Evolutionary conservation across 1,140 invertebrate species (phyloP), one percentile per base, ranked within the genome.

Genomic region (Pristionchus pacificus): DNA sequence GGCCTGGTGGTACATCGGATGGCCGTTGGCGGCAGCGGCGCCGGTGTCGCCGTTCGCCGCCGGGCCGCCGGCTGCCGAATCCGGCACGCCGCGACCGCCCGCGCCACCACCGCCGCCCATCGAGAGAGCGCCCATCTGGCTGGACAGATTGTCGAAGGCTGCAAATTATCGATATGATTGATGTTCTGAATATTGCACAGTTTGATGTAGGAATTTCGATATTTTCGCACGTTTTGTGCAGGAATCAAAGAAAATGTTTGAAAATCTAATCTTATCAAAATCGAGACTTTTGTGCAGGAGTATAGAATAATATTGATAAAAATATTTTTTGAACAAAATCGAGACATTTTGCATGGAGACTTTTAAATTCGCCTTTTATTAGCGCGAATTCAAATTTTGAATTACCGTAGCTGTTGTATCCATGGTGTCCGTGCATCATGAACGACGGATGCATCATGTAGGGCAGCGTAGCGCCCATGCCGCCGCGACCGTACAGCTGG

Each of bases 91-190:
- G 14, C 66, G 60, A 57, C 49, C 59, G 60, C 49, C 59, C 29
- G 30, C 65, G 14, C 60, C 31, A 33, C 60, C 60, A 19, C 32
- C 58, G 2, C 65, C 66, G 60, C 67, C 58, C 29, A 73, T 60
- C 24, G 67, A 66, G 59, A 73, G 58, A 57, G 33, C 55, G 33
- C 60, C 60, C 71, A 73, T 73, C 60, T 73, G 71, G n/a, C 25
- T 59, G 24, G 30, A 33, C 60, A 65, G 63, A 33, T 32, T 31
- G 57, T 60, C 64, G 57, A 28, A 31, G 6, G 64, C 70, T 25
- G 66, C 31, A 27, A n/a, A n/a, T n/a, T n/a, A n/a, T n/a, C n/a
- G n/a, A n/a, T n/a, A n/a, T n/a, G n/a, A n/a, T n/a, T n/a, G n/a
- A n/a, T n/a, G n/a, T n/a, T n/a, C n/a, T n/a, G n/a, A n/a, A n/a